Evolutionary conservation across 2,797 vertebrate genomes (phyloP).

Genomic region (Carapus acus): DNA sequence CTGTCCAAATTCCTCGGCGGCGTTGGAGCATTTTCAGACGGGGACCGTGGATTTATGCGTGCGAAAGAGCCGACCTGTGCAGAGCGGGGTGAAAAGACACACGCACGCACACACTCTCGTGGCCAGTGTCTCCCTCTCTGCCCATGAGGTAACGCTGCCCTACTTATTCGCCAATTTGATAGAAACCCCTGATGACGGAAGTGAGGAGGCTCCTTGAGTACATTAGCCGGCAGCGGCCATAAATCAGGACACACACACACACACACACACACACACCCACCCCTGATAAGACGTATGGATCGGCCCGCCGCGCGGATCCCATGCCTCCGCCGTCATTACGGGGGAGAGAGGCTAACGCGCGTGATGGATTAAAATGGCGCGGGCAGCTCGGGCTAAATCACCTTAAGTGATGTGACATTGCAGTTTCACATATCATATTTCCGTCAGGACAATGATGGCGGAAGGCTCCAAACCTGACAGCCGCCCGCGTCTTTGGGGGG

Average conservation of each 20-base stretch:
- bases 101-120: constrained; percentile 24
- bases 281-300: constrained; percentile 85
- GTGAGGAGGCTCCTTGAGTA: constrained; percentile 55
- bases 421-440: constrained; percentile 97
- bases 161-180: constrained; percentile 70
- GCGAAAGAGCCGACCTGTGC: constrained; percentile 5
- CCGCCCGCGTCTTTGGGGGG: constrained; percentile 79
- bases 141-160: constrained; percentile 55
- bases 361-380: constrained; percentile 98
- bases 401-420: constrained; percentile 94
- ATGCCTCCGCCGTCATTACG: constrained; percentile 87
- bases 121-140: constrained; percentile 32
- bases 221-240: constrained; percentile 71
- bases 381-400: constrained; percentile 90
- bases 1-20: constrained; percentile 2
- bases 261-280: too few relatives aligned
- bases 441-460: constrained; percentile 93
- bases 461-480: constrained; percentile 92
- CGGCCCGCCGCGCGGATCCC: constrained; percentile 82
- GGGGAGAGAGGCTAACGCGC: constrained; percentile 80
- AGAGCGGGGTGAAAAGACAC: constrained; percentile 24
- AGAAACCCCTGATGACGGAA: constrained; percentile 62
- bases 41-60: constrained; percentile 3
- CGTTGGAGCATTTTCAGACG: background rate
- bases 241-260: too few relatives aligned